Percentiles rank a stretch among this genome's conserved stretches.
Conservation (phyloP, 2,888 invertebrate species). For the Plutella xylostella region DNA sequence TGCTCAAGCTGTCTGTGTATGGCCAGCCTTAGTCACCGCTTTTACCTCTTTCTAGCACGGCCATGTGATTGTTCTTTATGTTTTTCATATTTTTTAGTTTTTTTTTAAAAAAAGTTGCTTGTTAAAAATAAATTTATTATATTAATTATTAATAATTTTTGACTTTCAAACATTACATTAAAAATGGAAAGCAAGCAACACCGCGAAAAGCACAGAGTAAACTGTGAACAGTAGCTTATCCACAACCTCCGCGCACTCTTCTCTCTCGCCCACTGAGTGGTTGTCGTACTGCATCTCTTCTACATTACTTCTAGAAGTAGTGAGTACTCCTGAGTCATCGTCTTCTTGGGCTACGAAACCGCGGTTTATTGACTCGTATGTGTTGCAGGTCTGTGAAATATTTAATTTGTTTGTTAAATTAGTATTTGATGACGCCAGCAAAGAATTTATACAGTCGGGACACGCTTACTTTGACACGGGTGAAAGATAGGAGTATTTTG, state of each 20-base stretch:
- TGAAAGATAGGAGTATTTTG: not conserved
- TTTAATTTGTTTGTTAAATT: not conserved
- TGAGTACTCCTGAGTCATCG: slow-evolving; percentile 25
- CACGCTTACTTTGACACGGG: not conserved
- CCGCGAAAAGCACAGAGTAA: slow-evolving; percentile 37
- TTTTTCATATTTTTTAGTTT: too few relatives aligned
- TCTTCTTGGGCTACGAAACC: slow-evolving; percentile 38
- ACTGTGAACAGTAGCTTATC: slow-evolving; percentile 44
- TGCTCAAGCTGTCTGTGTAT: too few relatives aligned
- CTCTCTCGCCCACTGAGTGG: slow-evolving; percentile 27
- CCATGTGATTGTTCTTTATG: too few relatives aligned
- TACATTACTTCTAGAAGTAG: slow-evolving; percentile 27
- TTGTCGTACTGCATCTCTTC: slow-evolving; percentile 50
- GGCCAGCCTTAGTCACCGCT: too few relatives aligned
- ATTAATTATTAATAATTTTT: not conserved
- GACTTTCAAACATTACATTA: slow-evolving; percentile 14
- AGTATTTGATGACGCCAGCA: not conserved
- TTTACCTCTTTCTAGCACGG: too few relatives aligned
- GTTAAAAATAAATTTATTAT: not conserved
- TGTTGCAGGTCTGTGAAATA: slow-evolving; percentile 24
- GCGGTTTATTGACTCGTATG: slow-evolving; percentile 37
- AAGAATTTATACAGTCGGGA: not conserved
- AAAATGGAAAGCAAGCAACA: slow-evolving; percentile 41
- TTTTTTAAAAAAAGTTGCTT: too few relatives aligned
- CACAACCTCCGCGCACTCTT: slow-evolving; percentile 40